phyloP scores from a whole-genome alignment of 2,797 vertebrate genomes.

The Esox lucius region DNA sequence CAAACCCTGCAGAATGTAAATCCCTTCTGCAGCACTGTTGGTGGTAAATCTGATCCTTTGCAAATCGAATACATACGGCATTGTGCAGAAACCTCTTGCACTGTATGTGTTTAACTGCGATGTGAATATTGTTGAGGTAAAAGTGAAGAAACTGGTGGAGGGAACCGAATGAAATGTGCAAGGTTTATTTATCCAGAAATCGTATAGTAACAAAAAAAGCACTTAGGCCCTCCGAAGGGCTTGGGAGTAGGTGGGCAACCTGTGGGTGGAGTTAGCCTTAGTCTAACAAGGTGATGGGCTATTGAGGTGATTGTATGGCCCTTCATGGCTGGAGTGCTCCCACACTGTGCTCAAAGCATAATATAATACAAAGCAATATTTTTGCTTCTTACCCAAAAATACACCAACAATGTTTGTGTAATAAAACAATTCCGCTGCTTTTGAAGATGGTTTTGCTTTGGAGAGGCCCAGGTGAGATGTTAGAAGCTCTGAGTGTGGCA shows the following conservation, averaged over 20 bases:
- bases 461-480: conserved; percentile 30
- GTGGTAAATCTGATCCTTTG: conserved; percentile 47
- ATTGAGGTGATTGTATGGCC: conserved; percentile 50
- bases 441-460: conserved; percentile 31
- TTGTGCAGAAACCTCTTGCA: conserved; percentile 63
- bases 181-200: conserved; percentile 30
- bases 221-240: conserved; percentile 8
- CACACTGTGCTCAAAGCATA: conserved; percentile 48
- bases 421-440: background rate
- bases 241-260: background rate
- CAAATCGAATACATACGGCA: conserved; percentile 66
- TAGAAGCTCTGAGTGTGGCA: conserved; percentile 20
- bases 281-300: conserved; percentile 5
- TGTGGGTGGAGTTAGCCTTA: background rate
- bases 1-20: conserved; percentile 53
- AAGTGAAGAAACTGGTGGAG: conserved; percentile 22
- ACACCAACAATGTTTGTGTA: conserved; percentile 14
- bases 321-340: conserved; percentile 50
- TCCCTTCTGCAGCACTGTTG: conserved; percentile 46
- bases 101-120: conserved; percentile 45
- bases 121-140: conserved; percentile 46
- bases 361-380: conserved; percentile 5
- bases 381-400: conserved; percentile 38
- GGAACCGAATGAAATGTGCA: background rate
- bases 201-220: background rate